phyloP scores from a whole-genome alignment of 2,888 invertebrate genomes.

The Nephrotoma appendiculata region DNA sequence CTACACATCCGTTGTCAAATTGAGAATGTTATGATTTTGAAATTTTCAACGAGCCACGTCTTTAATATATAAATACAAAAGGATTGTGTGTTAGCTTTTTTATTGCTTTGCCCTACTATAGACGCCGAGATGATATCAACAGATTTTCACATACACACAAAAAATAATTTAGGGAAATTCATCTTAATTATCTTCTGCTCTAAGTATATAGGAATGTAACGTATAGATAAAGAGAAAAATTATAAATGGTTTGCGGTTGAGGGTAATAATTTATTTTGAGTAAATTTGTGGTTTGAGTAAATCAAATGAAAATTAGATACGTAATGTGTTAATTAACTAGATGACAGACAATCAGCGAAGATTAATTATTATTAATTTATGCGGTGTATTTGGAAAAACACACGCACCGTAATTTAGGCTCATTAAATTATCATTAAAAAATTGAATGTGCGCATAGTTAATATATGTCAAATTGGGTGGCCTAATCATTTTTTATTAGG shows the following conservation, averaged over 20 bases:
- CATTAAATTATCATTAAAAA: neutral
- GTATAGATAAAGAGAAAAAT: neutral
- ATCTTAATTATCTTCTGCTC: neutral
- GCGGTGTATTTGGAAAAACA: neutral
- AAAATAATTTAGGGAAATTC: neutral
- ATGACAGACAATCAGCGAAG: neutral
- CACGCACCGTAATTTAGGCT: neutral
- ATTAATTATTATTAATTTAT: neutral
- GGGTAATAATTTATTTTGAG: neutral
- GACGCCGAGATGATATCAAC: neutral
- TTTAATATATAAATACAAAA: neutral
- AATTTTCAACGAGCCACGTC: neutral
- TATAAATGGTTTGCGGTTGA: neutral
- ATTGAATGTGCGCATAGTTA: neutral
- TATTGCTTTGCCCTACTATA: neutral
- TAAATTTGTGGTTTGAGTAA: neutral
- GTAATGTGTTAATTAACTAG: neutral
- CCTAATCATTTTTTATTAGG: neutral
- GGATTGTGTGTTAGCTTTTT: neutral
- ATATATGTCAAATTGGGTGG: neutral
- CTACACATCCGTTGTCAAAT: neutral
- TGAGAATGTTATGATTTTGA: neutral
- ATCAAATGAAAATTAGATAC: neutral
- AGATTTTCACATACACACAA: neutral
- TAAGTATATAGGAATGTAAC: neutral